Evolutionary conservation across 2,797 vertebrate genomes (phyloP).

Genomic region (Geotrypetes seraphini): DNA sequence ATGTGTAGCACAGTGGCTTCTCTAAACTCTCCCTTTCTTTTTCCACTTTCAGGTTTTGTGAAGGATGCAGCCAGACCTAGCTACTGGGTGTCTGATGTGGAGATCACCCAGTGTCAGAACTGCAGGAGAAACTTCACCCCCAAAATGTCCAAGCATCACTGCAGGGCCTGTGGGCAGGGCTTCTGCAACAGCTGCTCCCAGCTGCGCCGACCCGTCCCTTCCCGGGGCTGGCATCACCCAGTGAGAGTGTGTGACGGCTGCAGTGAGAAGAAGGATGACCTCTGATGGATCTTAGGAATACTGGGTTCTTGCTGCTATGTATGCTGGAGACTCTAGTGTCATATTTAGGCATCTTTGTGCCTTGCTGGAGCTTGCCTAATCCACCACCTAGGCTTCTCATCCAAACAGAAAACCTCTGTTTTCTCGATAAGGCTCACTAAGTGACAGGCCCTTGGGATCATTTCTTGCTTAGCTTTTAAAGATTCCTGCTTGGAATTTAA

Average conservation of each 20-base stretch:
- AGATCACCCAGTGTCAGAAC: slow-evolving; percentile 58
- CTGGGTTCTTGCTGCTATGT: not conserved
- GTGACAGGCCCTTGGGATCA: too few relatives aligned
- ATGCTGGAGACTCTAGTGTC: not conserved
- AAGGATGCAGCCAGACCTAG: slow-evolving; percentile 68
- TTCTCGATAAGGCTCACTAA: too few relatives aligned
- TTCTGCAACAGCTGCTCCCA: slow-evolving; percentile 63
- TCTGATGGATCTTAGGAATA: not conserved
- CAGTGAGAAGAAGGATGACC: slow-evolving; percentile 28
- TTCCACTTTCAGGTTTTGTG: slow-evolving; percentile 51
- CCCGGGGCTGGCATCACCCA: slow-evolving; percentile 70
- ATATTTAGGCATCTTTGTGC: not conserved
- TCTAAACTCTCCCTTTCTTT: not conserved
- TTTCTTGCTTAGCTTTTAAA: too few relatives aligned
- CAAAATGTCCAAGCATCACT: slow-evolving; percentile 67
- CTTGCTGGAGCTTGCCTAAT: not conserved
- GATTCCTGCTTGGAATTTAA: too few relatives aligned
- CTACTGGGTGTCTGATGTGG: slow-evolving; percentile 71
- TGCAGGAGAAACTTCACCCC: slow-evolving; percentile 55
- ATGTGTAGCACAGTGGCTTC: too few relatives aligned
- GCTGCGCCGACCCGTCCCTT: slow-evolving; percentile 52
- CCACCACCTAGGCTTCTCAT: accelerated
- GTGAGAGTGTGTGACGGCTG: slow-evolving; percentile 66
- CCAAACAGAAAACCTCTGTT: too few relatives aligned
- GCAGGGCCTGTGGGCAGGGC: slow-evolving; percentile 68